These are phyloP conservation scores for Nephrotoma guestfalica DNA, from an alignment of 2,888 invertebrate species.

Conservation along the genomic window DNA sequence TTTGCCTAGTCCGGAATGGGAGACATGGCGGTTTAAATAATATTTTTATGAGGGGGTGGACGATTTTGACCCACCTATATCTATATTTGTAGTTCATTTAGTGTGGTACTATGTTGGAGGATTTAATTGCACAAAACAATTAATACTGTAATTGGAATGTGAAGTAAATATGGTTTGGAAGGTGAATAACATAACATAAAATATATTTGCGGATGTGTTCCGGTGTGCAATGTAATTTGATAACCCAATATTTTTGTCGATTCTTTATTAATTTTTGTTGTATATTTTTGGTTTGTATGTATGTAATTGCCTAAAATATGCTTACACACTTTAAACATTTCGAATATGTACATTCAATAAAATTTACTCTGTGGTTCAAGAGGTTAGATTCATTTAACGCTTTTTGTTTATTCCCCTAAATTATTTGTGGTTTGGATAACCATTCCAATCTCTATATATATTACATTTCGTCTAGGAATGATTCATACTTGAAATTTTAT, in stretches of 20 bases:
- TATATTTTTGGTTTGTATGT: background rate
- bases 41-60: background rate
- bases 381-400: background rate
- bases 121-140: background rate
- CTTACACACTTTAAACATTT: background rate
- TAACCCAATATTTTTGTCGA: background rate
- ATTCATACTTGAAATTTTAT: background rate
- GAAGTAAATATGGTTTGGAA: background rate
- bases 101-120: background rate
- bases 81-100: background rate
- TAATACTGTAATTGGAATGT: background rate
- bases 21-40: background rate
- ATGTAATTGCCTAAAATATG: background rate
- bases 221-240: background rate
- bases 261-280: background rate
- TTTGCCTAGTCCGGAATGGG: background rate
- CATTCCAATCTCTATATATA: background rate
- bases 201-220: background rate
- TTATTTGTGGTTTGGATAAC: background rate
- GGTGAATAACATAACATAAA: background rate
- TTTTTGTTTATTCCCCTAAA: background rate
- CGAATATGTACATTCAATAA: background rate
- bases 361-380: background rate
- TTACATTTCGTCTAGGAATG: background rate
- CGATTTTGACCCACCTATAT: background rate